Base-by-base conservation (phyloP, 2,113 vertebrate genomes). In the Brachyhypopomus occidentalis region DNA sequence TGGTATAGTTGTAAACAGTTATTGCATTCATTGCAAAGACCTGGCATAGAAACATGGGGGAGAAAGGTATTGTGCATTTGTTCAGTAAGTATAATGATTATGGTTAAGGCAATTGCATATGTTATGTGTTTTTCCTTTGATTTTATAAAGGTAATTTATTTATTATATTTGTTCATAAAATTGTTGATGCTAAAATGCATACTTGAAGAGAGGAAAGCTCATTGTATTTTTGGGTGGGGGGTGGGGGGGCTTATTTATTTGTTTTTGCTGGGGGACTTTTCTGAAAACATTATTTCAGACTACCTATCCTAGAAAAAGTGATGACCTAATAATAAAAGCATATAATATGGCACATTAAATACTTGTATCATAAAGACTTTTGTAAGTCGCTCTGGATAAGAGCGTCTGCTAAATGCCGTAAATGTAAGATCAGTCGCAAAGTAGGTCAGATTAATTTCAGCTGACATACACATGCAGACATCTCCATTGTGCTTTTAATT, bases 131-230 rank as follows among this genome's bases (percentile, higher is more conserved):
- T 38, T 41, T 9, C 38, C 38, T 64, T 23, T 52, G 45, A 52
- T 3, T 58, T 11, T 58, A 22, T 23, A 63, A 34, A 69, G 1
- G 34, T 41, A 22, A 0, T 41, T 38, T 41, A 22, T 70, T 41
- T 2, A 41, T 70, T 69, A 36, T 0, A 67, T 36, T 67, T 67
- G 19, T 67, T 67, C 2, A 38, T 75, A 27, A 41, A 75, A 41
- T 36, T 20, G 9, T 62, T 62, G 20, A n/a, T 62, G 56, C n/a
- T 16, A n/a, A 62, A 23, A 38, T 75, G 30, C 20, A 22, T 17
- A 38, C 73, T 60, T 75, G 58, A 75, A 38, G 72, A 75, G 58
- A 75, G n/a, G 73, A 75, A 75, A 75, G 73, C 73, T 75, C 73
- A 75, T 75, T 75, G 72, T 34, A 19, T 17, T 52, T 72, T 71